Percentiles rank a stretch among this genome's conserved stretches.
Evolutionary conservation across 2,113 vertebrate genomes (phyloP).

Genomic region (Perca schrenkii): DNA sequence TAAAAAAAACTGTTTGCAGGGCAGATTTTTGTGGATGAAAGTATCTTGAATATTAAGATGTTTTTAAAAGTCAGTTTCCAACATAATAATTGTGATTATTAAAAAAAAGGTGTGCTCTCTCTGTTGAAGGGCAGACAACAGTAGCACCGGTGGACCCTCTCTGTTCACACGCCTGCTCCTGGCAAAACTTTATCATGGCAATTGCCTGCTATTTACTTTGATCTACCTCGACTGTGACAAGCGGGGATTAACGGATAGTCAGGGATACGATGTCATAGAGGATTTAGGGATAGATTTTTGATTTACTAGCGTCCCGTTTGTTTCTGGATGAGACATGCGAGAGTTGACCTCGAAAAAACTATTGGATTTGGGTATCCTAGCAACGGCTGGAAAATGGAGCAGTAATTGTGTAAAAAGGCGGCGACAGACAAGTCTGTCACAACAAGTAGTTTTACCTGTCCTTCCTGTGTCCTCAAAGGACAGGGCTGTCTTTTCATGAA

Average conservation of each 20-base stretch:
- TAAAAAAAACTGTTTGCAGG: not conserved
- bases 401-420: conserved; percentile 65
- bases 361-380: conserved; percentile 73
- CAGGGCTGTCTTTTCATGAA: conserved; percentile 30
- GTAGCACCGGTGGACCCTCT: conserved; percentile 15
- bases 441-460: conserved; percentile 59
- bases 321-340: conserved; percentile 60
- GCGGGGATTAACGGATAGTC: conserved; percentile 61
- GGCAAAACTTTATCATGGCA: conserved; percentile 53
- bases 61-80: conserved; percentile 23
- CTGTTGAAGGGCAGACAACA: conserved; percentile 24
- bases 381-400: conserved; percentile 65
- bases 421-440: conserved; percentile 54
- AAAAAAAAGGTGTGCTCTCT: not conserved
- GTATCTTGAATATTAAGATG: not conserved
- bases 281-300: conserved; percentile 74
- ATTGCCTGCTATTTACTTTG: conserved; percentile 64
- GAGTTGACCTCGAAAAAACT: conserved; percentile 67
- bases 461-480: conserved; percentile 60
- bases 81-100: not conserved
- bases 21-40: not conserved
- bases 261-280: conserved; percentile 59
- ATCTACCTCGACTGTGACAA: conserved; percentile 69
- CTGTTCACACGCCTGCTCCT: conserved; percentile 27
- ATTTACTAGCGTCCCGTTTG: conserved; percentile 62